A percentile compares a stretch with the other conserved stretches of the same genome.
Evolutionary conservation across 1,140 invertebrate species (phyloP).

Genomic region (Littorina saxatilis): DNA sequence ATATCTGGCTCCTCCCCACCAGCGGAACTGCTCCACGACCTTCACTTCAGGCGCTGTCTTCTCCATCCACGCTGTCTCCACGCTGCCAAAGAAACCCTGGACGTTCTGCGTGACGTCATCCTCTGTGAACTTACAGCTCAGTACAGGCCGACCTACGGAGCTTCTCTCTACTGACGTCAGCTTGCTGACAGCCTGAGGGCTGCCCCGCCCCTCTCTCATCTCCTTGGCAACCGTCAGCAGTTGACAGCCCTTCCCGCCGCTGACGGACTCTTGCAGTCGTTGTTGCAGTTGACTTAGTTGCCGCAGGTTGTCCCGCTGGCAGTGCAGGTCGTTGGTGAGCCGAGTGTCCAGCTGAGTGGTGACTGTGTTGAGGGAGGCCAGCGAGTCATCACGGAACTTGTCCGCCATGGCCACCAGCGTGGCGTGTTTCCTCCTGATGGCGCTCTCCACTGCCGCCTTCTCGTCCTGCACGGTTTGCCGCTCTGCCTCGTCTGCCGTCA

Average conservation of each 20-base stretch:
- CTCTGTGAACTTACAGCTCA: not conserved
- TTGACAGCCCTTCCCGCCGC: not conserved
- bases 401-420: not conserved
- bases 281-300: not conserved
- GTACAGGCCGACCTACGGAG: not conserved
- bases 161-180: not conserved
- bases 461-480: not conserved
- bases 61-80: not conserved
- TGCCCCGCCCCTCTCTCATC: not conserved
- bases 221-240: not conserved
- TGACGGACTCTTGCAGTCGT: not conserved
- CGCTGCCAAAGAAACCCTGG: not conserved
- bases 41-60: not conserved
- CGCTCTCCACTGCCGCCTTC: not conserved
- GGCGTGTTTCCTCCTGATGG: not conserved
- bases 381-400: not conserved
- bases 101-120: not conserved
- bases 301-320: not conserved
- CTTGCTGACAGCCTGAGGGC: not conserved
- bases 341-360: not conserved
- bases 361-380: not conserved
- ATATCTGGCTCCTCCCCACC: not conserved
- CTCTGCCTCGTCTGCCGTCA: not conserved
- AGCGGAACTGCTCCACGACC: not conserved
- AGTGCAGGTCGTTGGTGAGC: not conserved